A percentile compares a stretch with the other conserved stretches of the same genome.
phyloP scores from a whole-genome alignment of 2,113 vertebrate genomes.

The Neolamprologus kungweensis region DNA sequence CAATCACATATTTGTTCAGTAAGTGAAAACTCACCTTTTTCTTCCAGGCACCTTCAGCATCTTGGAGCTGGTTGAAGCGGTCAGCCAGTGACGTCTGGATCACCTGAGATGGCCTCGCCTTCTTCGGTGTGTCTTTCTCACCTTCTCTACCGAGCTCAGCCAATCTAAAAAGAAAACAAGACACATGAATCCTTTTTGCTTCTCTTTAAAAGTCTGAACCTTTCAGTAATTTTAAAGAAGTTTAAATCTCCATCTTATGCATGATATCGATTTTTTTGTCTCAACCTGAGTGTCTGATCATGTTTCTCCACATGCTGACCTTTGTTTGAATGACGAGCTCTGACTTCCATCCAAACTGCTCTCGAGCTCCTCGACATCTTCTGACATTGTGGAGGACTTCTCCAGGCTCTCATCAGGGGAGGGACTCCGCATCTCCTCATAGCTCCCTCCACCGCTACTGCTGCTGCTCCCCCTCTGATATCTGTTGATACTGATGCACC shows the following conservation, averaged over 20 bases:
- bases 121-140: slow-evolving; percentile 45
- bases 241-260: neutral
- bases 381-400: slow-evolving; percentile 50
- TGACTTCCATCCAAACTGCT: slow-evolving; percentile 64
- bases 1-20: neutral
- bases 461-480: neutral
- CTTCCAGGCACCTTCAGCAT: slow-evolving; percentile 68
- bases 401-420: slow-evolving; percentile 52
- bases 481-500: neutral
- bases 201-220: neutral
- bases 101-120: slow-evolving; percentile 22
- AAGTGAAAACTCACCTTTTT: slow-evolving; percentile 62
- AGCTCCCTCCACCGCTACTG: slow-evolving; percentile 34
- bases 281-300: neutral
- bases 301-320: slow-evolving; percentile 31
- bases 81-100: slow-evolving; percentile 61
- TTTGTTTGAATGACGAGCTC: slow-evolving; percentile 59
- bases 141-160: slow-evolving; percentile 34
- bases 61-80: slow-evolving; percentile 70
- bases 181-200: neutral
- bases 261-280: neutral
- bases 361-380: slow-evolving; percentile 68
- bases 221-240: neutral
- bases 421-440: slow-evolving; percentile 44
- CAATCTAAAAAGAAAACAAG: slow-evolving; percentile 38